Base-by-base conservation (phyloP, 1,140 invertebrate genomes). In the Potamilus streckersoni region DNA sequence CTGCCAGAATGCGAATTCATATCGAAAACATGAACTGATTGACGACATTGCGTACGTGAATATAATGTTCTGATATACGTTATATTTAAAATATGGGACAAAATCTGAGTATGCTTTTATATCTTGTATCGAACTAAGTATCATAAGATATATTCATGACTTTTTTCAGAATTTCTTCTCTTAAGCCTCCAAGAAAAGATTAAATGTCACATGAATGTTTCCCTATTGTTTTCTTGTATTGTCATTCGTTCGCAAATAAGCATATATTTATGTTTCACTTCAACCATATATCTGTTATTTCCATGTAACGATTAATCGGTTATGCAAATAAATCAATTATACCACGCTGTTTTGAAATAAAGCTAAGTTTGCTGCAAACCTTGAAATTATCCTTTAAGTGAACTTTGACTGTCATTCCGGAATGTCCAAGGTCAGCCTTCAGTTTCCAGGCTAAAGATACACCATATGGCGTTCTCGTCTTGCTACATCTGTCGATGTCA, bases 331-430 rank as follows among this genome's bases (percentile, higher is more conserved):
- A 38, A 15, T 49, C 27, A n/a, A 17, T 11, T 16, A 38, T 67
- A 13, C 14, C 38, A 49, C 6, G 11, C 12, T 14, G 57, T 15
- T 19, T 55, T 17, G 8, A 59, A 27, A 11, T 16, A 15, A 58
- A n/a, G 27, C 27, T 31, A 31, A 6, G 16, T 60, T 57, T 2
- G 49, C 2, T 23, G n/a, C 73, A 62, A 64, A 87, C 86, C 82
- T 86, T 83, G 6, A 79, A 76, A 57, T 84, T 84, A 73, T 88
- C 86, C 69, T 88, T 88, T 8, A 88, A 74, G 71, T 88, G 87
- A 55, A 88, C 83, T 38, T 73, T 81, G 60, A 88, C 84, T 6
- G 65, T 69, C 87, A 88, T 88, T 16, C 69, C 69, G 0, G 56
- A 64, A 31, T 78, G 78, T 8, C 72, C 79, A 15, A 59, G 69